Evolutionary conservation across 2,797 vertebrate genomes (phyloP), one percentile per base, ranked within the genome.

Genomic region (Rhabdomys pumilio): DNA sequence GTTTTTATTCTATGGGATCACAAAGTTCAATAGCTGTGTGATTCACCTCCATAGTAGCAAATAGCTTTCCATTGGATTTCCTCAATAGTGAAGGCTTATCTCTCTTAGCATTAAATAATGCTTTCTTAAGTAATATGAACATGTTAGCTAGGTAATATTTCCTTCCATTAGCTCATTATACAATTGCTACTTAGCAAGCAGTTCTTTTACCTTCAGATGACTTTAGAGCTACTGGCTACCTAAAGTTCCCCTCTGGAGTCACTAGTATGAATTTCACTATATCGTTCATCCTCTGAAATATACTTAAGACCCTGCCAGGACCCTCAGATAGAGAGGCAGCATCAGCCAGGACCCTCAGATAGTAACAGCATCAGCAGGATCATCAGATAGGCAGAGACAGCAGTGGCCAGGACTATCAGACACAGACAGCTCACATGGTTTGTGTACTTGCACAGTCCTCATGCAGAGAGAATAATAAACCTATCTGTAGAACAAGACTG

Each of bases 391-490:
- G 47, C 44, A 34, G 44, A 53, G 44, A 31, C 63, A 67, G 47
- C 50, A 31, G 20, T 0, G 0, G 0, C 7, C 81, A 15, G 4
- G 22, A 84, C 41, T 41, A 61, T 84, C 65, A 77, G 89, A 81
- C 6, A 65, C 69, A 88, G 34, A 69, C 83, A 91, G 44, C 57
- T 26, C 79, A 44, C 57, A 15, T 84, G 59, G 3, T 0, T 26
- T 92, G n/a, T 90, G 80, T 85, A 38, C 86, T 85, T 94, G 41
- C 34, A 80, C 1, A 0, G 87, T 44, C n/a, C 89, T 81, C 44
- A 9, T 76, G n/a, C 3, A 6, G 7, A 91, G 88, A 97, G 96
- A 59, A 94, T 90, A 59, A 83, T 96, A 94, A 96, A 67, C 44
- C 5, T 38, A 72, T 94, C 91, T 79, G 61, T 92, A 80, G 81